Conservation (phyloP, 2,113 vertebrate species). For the Mastomys natalensis region DNA sequence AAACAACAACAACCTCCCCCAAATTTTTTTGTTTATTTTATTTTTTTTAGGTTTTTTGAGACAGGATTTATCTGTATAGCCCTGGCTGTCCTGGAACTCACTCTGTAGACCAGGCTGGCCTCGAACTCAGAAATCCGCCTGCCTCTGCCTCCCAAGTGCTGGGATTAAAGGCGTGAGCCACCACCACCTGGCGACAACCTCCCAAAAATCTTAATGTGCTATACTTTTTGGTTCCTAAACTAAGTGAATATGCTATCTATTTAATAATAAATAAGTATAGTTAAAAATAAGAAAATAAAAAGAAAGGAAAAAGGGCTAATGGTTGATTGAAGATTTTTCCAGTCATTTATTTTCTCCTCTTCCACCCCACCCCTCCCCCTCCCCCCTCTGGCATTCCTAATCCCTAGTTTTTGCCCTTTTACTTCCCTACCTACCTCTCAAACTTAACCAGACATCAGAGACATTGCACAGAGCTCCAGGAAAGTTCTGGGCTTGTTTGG, state of each 20-base stretch:
- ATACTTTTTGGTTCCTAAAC: background rate
- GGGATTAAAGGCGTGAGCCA: too few species aligned
- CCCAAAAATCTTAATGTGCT: background rate
- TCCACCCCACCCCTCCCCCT: rapidly evolving
- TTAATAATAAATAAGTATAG: background rate
- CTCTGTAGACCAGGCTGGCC: too few species aligned
- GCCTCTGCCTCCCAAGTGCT: too few species aligned
- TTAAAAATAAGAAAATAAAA: background rate
- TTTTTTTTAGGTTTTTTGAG: too few species aligned
- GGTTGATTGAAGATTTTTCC: background rate
- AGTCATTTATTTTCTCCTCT: background rate
- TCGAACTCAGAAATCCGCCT: too few species aligned
- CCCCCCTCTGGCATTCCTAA: background rate
- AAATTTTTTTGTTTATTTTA: too few species aligned
- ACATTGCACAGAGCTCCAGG: background rate
- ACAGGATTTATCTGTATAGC: too few species aligned
- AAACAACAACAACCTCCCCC: background rate
- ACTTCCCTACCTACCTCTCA: background rate
- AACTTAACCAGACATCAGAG: background rate
- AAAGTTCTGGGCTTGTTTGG: background rate
- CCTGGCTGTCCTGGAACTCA: too few species aligned
- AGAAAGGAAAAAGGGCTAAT: background rate
- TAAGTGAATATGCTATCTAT: background rate
- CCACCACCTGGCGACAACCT: too few species aligned
- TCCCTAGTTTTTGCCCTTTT: background rate